Base-by-base conservation (phyloP, 2,797 vertebrate genomes). In the Hybognathus amarus region DNA sequence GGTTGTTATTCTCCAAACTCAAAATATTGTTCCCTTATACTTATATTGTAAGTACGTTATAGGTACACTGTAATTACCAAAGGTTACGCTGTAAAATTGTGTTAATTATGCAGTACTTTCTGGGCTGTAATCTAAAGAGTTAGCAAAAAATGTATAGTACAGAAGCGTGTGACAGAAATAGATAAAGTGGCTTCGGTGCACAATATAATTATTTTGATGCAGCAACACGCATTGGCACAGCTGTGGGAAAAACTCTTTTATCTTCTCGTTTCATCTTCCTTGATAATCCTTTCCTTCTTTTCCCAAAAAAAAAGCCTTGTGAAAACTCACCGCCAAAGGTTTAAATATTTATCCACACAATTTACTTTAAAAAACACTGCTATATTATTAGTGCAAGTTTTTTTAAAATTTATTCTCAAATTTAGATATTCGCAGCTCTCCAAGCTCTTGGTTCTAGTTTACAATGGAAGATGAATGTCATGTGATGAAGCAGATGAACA, bases 221-320 rank as follows among this genome's bases (percentile, higher is more conserved):
- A 50, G 36, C 45, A 66, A 66, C 12, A 36, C 68, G 68, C 50
- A 45, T 30, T 87, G 74, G 38, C 75, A 66, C 77, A 68, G 78
- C 80, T 79, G 68, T 5, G 27, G 54, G 67, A n/a, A 74, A 82
- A 33, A 56, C 50, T n/a, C 76, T 83, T 82, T 85, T 54, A 79
- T 86, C 82, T 85, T 67, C 33, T 4, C 2, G 54, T 59, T 83
- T 83, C 75, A 77, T 79, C 79, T 79, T 86, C 45, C 36, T 61
- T 83, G 38, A 70, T 79, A 74, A 84, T 84, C 42, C 33, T 24
- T 82, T 74, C 40, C 45, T 45, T 86, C 47, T 33, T 71, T 80
- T 27, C 67, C 73, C 42, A 15, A 63, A 5, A 56, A 75, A 75
- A 52, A 69, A 61, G 8, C 15, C n/a, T 69, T 68, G 30, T 17